A percentile compares a stretch with the other conserved stretches of the same genome.
These are phyloP conservation scores for Desoria tigrina DNA, from an alignment of 2,888 invertebrate species.

Conservation along the genomic window DNA sequence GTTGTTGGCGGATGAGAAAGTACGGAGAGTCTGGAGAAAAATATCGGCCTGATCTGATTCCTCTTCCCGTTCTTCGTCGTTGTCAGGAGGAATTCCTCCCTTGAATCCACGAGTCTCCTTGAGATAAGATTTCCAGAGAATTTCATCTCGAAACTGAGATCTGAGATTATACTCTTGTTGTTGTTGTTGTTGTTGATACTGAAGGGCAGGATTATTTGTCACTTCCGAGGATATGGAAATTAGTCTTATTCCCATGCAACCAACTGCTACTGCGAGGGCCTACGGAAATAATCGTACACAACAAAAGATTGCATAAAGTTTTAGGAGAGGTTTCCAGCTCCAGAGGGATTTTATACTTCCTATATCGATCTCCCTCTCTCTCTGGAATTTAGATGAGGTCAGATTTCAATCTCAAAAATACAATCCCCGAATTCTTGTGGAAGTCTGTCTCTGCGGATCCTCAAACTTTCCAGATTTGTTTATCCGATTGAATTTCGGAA, in stretches of 20 bases:
- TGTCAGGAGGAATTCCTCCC: slow-evolving; percentile 1
- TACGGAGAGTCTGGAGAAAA: slow-evolving; percentile 2
- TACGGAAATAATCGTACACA: slow-evolving; percentile 19
- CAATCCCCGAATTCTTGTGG: too few relatives aligned
- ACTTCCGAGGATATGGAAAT: slow-evolving; percentile 45
- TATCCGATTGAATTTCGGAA: too few relatives aligned
- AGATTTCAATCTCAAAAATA: too few relatives aligned
- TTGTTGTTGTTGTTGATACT: slow-evolving; percentile 12
- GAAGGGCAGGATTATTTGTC: slow-evolving; percentile 18
- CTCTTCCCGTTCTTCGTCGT: too few relatives aligned
- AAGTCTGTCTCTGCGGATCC: too few relatives aligned
- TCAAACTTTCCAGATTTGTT: too few relatives aligned
- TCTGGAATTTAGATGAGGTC: too few relatives aligned
- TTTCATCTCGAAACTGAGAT: slow-evolving; percentile 18
- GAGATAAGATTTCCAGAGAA: slow-evolving; percentile 2
- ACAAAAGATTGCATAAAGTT: neutral
- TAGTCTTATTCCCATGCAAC: slow-evolving; percentile 38
- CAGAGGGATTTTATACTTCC: too few relatives aligned
- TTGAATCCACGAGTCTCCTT: slow-evolving; percentile 11
- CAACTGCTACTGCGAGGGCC: slow-evolving; percentile 42
- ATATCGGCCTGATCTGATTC: slow-evolving; percentile 11
- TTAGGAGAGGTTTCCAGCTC: too few relatives aligned
- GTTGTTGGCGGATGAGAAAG: neutral
- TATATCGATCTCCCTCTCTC: too few relatives aligned
- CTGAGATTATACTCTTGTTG: neutral